Base-by-base conservation (phyloP, 92 coral and sea anemone genomes). In the Palythoa caribaeorum region DNA sequence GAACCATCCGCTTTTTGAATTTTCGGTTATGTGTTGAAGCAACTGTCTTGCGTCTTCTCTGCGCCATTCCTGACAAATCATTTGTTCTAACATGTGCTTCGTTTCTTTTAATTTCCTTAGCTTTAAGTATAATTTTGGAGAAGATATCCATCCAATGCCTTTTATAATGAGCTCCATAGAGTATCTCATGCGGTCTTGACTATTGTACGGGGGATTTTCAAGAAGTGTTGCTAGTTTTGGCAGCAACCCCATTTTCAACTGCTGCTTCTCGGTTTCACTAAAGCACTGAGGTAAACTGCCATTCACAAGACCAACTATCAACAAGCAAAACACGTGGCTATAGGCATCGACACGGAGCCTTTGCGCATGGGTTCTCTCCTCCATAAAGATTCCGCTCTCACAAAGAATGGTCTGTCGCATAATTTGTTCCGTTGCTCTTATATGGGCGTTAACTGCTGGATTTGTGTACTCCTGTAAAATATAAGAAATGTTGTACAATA, bases 171-270 rank as follows among this genome's bases (percentile, higher is more conserved):
- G 62, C 44, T 76, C 80, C 80, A 76, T 76, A 20, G 63, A 9
- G 63, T 76, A 76, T 51, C 80, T 50, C 80, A 76, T 48, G 38
- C 80, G 80, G 63, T 76, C 80, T 52, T 52, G 80, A 20, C 39
- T 76, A 44, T 59, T 59, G 80, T 76, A 76, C 1, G 80, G 80
- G 9, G 20, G 80, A 76, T 76, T 37, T 9, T 76, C 50, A 37
- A 76, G 80, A 48, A 76, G 80, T 50, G 38, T n/a, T 52, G 80
- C 80, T 48, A 76, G 44, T 47, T 20, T 76, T 19, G 80, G 60
- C 6, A 38, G 65, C 36, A 76, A 12, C 10, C 12, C 62, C 20
- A 17, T 6, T 51, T 76, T 76, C 38, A 76, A 7, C 6, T 76
- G 40, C 40, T 76, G 62, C 16, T 38, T 59, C 50, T 76, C 62